A percentile compares a stretch with the other conserved stretches of the same genome.
These are phyloP conservation scores for Montipora foliosa DNA, from an alignment of 64 coral and sea anemone genomes.

Conservation along the genomic window DNA sequence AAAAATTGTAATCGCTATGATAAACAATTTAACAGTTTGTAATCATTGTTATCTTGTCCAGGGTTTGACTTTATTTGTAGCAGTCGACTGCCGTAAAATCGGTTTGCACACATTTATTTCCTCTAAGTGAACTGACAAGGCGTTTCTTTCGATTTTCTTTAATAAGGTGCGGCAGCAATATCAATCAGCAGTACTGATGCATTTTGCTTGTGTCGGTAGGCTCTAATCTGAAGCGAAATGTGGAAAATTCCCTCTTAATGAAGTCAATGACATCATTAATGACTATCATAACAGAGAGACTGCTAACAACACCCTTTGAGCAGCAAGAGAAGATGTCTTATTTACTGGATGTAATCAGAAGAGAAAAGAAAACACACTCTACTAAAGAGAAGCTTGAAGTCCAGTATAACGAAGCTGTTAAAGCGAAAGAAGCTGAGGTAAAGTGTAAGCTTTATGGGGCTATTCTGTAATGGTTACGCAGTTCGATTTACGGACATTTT, in stretches of 20 bases:
- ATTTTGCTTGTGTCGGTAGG: neutral
- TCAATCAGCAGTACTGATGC: no score
- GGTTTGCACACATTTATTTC: neutral
- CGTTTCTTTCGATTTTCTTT: no score
- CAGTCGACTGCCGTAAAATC: neutral
- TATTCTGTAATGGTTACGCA: no score
- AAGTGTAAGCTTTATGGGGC: neutral
- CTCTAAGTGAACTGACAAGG: neutral
- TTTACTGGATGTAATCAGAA: conserved; percentile 63
- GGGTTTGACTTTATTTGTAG: no score
- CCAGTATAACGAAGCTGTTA: conserved; percentile 70
- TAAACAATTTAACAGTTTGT: no score
- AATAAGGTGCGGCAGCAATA: no score
- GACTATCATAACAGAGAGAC: conserved; percentile 70
- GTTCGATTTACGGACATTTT: no score
- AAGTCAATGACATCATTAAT: conserved; percentile 27
- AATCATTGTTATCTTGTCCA: no score
- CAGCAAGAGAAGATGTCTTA: conserved; percentile 58
- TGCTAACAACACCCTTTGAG: conserved; percentile 68
- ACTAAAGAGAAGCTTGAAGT: conserved; percentile 65
- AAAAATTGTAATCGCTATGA: no score
- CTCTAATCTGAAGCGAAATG: neutral
- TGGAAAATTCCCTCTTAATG: neutral
- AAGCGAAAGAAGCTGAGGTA: conserved; percentile 88
- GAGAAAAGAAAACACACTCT: conserved; percentile 80